Evolutionary conservation across 2,797 vertebrate genomes (phyloP), one percentile per base, ranked within the genome.

Genomic region (Chelonia mydas): DNA sequence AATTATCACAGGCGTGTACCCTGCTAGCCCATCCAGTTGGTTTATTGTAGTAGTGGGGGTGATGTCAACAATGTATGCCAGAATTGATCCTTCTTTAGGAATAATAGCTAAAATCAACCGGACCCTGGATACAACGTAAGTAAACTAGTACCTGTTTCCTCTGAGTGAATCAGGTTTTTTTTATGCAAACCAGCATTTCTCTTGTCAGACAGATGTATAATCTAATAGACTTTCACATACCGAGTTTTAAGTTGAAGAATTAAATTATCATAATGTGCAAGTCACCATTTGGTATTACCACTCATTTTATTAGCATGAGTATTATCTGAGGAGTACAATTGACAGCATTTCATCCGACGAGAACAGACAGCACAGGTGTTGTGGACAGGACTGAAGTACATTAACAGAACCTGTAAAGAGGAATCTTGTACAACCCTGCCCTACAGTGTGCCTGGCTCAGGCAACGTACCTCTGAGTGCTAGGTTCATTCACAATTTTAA

Each of bases 1-100:
- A 59, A 98, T 99, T 83, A 99, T 99, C 98, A 99, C 99, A 0
- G 99, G 99, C 0, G 99, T 99, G 93, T 99, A 99, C 96, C 99
- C 99, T 0, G 99, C 99, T 37, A 99, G 99, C 95, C 99, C 99
- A 31, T 98, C 98, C 79, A 99, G 99, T 23, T 99, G 99, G 98
- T 97, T 99, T 80, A 98, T 99, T 23, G 99, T 99, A 93, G 98
- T 99, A 33, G 99, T 99, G 90, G 99, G 99, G 31, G 99, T 99
- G 98, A 99, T 99, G 98, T 99, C 99, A 5, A 99, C 99, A 68
- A 99, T 98, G 98, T 99, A 99, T 37, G 97, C 98, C 80, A 98
- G 98, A 96, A 98, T 99, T 94, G 99, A 99, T 98, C 99, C 99
- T 78, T 99, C 99, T 28, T 95, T 99, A 94, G 99, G 99, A n/a